phyloP scores from a whole-genome alignment of 2,888 invertebrate species.

The Tuta absoluta region DNA sequence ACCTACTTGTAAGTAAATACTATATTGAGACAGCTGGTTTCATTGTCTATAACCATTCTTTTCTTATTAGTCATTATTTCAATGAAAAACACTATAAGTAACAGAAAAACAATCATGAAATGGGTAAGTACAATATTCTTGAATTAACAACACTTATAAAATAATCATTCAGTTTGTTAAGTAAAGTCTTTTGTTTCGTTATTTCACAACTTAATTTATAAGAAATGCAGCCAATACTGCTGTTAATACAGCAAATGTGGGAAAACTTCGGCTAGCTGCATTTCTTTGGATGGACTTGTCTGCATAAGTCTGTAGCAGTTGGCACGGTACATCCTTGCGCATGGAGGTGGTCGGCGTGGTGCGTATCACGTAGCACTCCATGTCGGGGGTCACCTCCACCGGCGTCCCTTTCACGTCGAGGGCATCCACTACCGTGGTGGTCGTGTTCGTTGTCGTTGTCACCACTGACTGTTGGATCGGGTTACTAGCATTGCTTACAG shows the following conservation, averaged over 20 bases:
- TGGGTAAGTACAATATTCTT: not conserved
- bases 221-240: constrained; percentile 45
- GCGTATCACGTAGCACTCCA: constrained; percentile 68
- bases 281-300: constrained; percentile 61
- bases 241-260: constrained; percentile 54
- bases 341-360: constrained; percentile 51
- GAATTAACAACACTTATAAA: not conserved
- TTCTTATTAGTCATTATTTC: no score
- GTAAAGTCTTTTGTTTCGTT: not conserved
- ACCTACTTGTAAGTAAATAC: not conserved
- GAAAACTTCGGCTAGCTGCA: constrained; percentile 55
- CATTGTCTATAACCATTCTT: not conserved
- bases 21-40: not conserved
- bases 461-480: constrained; percentile 48
- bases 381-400: constrained; percentile 65
- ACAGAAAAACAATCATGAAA: not conserved
- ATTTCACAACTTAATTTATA: constrained; percentile 29
- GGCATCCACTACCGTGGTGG: constrained; percentile 65
- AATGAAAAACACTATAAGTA: not conserved
- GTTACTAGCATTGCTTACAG: constrained; percentile 38
- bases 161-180: not conserved
- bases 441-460: constrained; percentile 60
- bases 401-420: constrained; percentile 69
- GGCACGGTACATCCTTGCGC: constrained; percentile 63
- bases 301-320: constrained; percentile 66